Evolutionary conservation across 2,797 vertebrate genomes (phyloP).

Genomic region (Cyclura pinguis): DNA sequence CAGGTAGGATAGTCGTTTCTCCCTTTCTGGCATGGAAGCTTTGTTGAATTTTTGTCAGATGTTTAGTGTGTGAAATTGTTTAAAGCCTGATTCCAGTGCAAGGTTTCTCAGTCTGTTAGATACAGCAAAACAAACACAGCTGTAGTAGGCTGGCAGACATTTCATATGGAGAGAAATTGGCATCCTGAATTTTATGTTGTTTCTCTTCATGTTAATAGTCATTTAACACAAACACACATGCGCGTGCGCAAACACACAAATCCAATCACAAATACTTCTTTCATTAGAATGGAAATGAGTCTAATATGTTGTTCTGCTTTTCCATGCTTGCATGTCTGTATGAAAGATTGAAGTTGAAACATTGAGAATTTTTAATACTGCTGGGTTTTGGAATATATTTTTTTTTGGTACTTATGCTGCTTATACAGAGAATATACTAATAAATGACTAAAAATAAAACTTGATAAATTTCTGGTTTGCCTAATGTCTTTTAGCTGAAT

Average conservation of each 20-base stretch:
- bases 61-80: background rate
- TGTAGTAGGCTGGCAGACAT: background rate
- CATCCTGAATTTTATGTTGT: background rate
- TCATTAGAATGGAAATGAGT: slow-evolving; percentile 4
- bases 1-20: slow-evolving; percentile 19
- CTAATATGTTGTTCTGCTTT: slow-evolving; percentile 8
- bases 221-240: background rate
- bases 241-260: too few relatives aligned
- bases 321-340: background rate
- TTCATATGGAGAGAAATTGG: background rate
- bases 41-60: background rate
- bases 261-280: background rate
- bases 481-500: background rate
- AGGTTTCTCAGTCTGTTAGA: background rate
- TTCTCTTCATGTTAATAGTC: background rate
- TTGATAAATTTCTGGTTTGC: background rate
- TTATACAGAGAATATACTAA: slow-evolving; percentile 6
- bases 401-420: too few relatives aligned
- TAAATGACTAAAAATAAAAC: slow-evolving; percentile 17
- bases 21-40: background rate
- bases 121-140: background rate
- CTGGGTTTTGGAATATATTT: background rate
- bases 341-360: slow-evolving; percentile 12
- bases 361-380: background rate
- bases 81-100: background rate